Evolutionary conservation across 64 coral and sea anemone species (phyloP).

Genomic region (Montipora efflorescens): DNA sequence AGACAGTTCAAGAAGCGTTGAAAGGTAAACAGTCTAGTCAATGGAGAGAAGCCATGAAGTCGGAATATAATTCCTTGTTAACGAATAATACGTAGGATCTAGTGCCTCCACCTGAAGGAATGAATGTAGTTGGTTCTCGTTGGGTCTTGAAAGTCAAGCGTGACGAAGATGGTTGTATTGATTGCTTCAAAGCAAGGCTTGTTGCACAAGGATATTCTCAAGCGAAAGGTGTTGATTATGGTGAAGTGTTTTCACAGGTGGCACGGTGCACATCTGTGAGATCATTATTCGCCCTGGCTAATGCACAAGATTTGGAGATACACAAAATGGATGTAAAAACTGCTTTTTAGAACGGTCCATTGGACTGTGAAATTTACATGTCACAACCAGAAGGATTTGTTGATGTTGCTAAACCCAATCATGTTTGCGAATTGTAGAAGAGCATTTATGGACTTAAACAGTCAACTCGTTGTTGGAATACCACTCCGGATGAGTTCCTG

Average conservation of each 20-base stretch:
- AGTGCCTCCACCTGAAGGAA: constrained; percentile 63
- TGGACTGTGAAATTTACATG: constrained; percentile 75
- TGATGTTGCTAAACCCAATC: constrained; percentile 61
- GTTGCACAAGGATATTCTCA: constrained; percentile 70
- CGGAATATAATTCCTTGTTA: constrained; percentile 31
- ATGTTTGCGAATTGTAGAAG: constrained; percentile 69
- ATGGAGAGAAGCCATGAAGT: constrained; percentile 59
- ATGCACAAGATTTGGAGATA: constrained; percentile 37
- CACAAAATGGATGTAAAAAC: constrained; percentile 78
- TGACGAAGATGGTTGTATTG: constrained; percentile 49
- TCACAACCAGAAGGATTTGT: constrained; percentile 76
- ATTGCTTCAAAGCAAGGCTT: constrained; percentile 49
- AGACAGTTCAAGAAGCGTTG: constrained; percentile 57
- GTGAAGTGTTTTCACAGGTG: constrained; percentile 65
- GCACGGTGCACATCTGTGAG: constrained; percentile 48
- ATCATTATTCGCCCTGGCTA: constrained; percentile 42
- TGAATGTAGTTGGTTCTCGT: constrained; percentile 53
- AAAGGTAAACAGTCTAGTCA: constrained; percentile 33
- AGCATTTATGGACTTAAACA: constrained; percentile 74
- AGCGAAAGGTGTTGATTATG: constrained; percentile 63
- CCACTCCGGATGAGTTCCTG: neutral
- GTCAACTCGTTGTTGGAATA: constrained; percentile 71
- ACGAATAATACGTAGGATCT: constrained; percentile 65
- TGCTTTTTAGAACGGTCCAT: constrained; percentile 64
- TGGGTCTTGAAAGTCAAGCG: constrained; percentile 62